Evolutionary conservation across 2,797 vertebrate species (phyloP), one percentile per base, ranked within the genome.

Genomic region (Pteropus rufus): DNA sequence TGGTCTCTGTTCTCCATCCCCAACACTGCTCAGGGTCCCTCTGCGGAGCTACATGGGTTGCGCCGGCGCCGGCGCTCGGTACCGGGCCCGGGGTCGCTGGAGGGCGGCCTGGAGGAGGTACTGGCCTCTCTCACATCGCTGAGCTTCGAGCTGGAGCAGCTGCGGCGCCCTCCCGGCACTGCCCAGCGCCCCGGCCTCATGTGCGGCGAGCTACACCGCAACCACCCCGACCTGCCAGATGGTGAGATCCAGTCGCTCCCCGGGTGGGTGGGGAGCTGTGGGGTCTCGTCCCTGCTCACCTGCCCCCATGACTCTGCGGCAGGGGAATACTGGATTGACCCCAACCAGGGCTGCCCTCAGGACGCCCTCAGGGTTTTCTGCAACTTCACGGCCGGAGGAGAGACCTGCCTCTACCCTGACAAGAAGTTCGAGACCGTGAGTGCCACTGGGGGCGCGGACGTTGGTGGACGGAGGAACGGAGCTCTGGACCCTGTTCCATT

Each of bases 261-360:
- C 0, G 10, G 67, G 54, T 2, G 8, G 19, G 84, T 2, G 18
- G 88, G 62, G 31, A 14, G 70, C 23, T 10, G 0, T 12, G 1
- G 2, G 36, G 64, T 19, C 5, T 31, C 7, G 0, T 0, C 16
- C 1, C 36, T 1, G 1, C 87, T 85, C 41, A 85, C 49, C 19
- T 9, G 19, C 23, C n/a, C 19, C 24, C 56, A 41, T 31, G 34
- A 23, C 70, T 90, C 88, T 49, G 65, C 34, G 79, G 73, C 93
- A 99, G 99, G 99, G 52, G 99, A 99, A 7, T 99, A 99, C 97
- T 99, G 99, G 99, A 99, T 99, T 87, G 99, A 99, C 97, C 99
- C 99, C 91, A 99, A 99, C 98, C 99, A 99, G 97, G 99, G 99
- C 85, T 99, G 99, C 91, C 93, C 99, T 84, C 96, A 98, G 60